These are phyloP conservation scores for Psilopsiagon aymara DNA, from an alignment of 2,113 vertebrate species.

Conservation along the genomic window DNA sequence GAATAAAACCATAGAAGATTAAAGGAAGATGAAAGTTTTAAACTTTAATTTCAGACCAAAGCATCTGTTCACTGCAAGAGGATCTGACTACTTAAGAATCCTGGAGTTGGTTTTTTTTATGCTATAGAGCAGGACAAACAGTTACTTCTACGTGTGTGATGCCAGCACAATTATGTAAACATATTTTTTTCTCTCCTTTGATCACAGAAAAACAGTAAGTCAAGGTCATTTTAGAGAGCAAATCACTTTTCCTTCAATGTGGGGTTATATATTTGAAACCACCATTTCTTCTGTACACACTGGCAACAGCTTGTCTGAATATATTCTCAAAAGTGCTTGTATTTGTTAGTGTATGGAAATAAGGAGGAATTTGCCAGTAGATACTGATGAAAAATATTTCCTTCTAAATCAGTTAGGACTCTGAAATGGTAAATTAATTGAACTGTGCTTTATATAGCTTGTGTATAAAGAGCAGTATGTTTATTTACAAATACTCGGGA, in stretches of 20 bases:
- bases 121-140: not conserved
- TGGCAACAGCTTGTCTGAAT: not conserved
- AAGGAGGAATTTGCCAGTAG: not conserved
- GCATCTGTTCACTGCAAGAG: slow-evolving; percentile 3
- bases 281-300: fast-evolving
- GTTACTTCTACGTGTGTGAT: not conserved
- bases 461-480: not conserved
- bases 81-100: not conserved
- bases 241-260: not conserved
- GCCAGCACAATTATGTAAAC: not conserved
- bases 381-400: not conserved
- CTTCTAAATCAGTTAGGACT: not conserved
- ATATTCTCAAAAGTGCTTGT: not conserved
- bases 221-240: not conserved
- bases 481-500: not conserved
- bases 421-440: not conserved
- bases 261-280: not conserved
- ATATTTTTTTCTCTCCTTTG: not conserved
- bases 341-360: not conserved
- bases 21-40: slow-evolving; percentile 11
- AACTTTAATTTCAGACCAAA: slow-evolving; percentile 10
- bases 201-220: not conserved
- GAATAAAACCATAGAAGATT: slow-evolving; percentile 8
- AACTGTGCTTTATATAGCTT: not conserved
- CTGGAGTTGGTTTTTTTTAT: not conserved